Evolutionary conservation across 2,113 vertebrate species (phyloP), one percentile per base, ranked within the genome.

Genomic region (Atrichornis clamosus): DNA sequence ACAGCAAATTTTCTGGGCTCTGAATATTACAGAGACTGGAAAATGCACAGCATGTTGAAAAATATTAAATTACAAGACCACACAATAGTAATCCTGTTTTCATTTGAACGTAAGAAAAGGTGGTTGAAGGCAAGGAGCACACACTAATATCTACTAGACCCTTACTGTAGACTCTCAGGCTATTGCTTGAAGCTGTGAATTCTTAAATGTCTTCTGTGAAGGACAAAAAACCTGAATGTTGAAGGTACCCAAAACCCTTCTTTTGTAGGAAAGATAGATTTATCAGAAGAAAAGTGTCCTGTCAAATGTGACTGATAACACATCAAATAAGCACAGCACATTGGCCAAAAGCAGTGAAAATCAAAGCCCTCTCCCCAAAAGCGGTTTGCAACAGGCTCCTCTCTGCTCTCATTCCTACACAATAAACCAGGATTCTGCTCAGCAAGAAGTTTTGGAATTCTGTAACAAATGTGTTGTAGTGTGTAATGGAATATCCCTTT

Each of bases 1-100:
- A 80, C 52, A 81, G 67, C 30, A 88, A 47, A 69, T 95, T 92
- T 90, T 94, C 88, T 93, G 65, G 72, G 62, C 26, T 96, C 77
- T 84, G 79, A 86, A 35, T 92, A 85, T 94, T 69, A 84, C 23
- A 89, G 53, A 87, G 26, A 46, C 63, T n/a, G 24, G 30, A 74
- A 87, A 89, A 49, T 63, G 23, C 23, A 67, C 26, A 53, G 44
- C 46, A 68, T 46, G 69, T 37, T 62, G 63, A 58, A 80, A 84
- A 82, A 70, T 82, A 59, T 22, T 69, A 75, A 46, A 79, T 83
- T 60, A 53, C 26, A 84, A 69, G 64, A 63, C 37, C 27, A 30
- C 52, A 70, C 20, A 91, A n/a, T 55, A 44, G 37, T 78, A 88
- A 73, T 79, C 26, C 15, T 35, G 9, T 60, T 93, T 89, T 59